These are phyloP conservation scores for Danionella cerebrum DNA, from an alignment of 2,113 vertebrate species.

Conservation along the genomic window DNA sequence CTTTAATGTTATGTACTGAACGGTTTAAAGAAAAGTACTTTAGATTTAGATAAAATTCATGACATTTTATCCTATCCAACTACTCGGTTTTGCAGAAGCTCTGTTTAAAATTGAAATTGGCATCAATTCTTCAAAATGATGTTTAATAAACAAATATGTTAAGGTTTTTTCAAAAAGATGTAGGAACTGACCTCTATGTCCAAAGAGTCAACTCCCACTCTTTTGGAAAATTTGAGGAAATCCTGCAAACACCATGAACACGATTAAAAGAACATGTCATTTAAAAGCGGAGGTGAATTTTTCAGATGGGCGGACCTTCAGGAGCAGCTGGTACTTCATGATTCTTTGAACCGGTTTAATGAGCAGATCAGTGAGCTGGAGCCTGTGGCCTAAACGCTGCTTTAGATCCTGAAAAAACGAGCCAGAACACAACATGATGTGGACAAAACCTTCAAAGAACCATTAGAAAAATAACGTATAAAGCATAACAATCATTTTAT, in stretches of 20 bases:
- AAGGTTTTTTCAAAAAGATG: no score
- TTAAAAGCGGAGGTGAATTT: not conserved
- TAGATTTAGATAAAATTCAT: no score
- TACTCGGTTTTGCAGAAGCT: no score
- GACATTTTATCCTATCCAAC: no score
- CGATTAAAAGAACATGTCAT: not conserved
- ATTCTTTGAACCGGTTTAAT: conserved; percentile 96
- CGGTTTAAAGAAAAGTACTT: no score
- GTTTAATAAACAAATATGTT: not conserved
- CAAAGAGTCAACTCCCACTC: conserved; percentile 80
- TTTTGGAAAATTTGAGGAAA: conserved; percentile 93
- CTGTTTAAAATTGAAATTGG: no score
- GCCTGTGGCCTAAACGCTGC: conserved; percentile 83
- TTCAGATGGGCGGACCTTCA: conserved; percentile 74
- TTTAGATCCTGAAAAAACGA: conserved; percentile 77
- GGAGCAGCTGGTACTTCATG: conserved; percentile 95
- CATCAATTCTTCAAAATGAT: no score
- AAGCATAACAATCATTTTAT: no score
- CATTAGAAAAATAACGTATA: no score
- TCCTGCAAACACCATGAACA: conserved; percentile 63
- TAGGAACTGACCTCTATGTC: conserved; percentile 80
- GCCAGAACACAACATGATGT: not conserved
- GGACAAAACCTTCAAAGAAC: no score
- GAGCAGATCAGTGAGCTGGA: conserved; percentile 89
- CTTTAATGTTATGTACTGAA: no score